phyloP scores from a whole-genome alignment of 2,797 vertebrate species.

The Fundulus diaphanus region DNA sequence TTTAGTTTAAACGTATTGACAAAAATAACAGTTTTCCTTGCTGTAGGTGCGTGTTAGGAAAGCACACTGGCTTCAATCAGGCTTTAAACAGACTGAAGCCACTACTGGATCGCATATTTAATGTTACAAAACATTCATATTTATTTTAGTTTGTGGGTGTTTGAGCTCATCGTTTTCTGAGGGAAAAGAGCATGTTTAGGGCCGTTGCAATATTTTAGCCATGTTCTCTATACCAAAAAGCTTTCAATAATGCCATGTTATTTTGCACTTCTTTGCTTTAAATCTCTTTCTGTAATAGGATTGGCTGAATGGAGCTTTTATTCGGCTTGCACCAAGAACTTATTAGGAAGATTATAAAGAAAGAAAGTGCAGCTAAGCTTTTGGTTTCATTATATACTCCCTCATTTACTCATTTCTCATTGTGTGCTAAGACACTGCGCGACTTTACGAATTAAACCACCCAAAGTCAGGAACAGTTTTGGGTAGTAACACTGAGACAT shows the following conservation, averaged over 20 bases:
- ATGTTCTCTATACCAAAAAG: not conserved
- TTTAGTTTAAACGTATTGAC: too few species aligned
- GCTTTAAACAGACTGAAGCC: too few species aligned
- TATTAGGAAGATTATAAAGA: slow-evolving; percentile 55
- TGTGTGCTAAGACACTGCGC: not conserved
- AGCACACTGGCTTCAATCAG: too few species aligned
- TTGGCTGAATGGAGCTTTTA: slow-evolving; percentile 36
- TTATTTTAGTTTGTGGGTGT: not conserved
- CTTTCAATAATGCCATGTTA: not conserved
- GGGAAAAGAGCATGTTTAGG: not conserved
- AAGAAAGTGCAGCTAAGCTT: slow-evolving; percentile 28
- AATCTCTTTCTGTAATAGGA: slow-evolving; percentile 26
- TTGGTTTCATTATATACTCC: slow-evolving; percentile 14
- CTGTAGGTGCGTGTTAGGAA: too few species aligned
- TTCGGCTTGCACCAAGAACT: slow-evolving; percentile 42
- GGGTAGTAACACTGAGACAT: not conserved
- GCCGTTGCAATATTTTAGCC: not conserved
- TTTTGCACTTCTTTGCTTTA: slow-evolving; percentile 24
- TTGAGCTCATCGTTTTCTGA: not conserved
- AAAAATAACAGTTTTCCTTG: too few species aligned
- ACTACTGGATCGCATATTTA: too few species aligned
- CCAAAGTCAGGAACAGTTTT: not conserved
- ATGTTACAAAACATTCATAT: not conserved
- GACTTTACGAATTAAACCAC: slow-evolving; percentile 1
- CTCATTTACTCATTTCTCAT: slow-evolving; percentile 26